phyloP scores from a whole-genome alignment of 2,113 vertebrate species.

The Lucifuga dentata region DNA sequence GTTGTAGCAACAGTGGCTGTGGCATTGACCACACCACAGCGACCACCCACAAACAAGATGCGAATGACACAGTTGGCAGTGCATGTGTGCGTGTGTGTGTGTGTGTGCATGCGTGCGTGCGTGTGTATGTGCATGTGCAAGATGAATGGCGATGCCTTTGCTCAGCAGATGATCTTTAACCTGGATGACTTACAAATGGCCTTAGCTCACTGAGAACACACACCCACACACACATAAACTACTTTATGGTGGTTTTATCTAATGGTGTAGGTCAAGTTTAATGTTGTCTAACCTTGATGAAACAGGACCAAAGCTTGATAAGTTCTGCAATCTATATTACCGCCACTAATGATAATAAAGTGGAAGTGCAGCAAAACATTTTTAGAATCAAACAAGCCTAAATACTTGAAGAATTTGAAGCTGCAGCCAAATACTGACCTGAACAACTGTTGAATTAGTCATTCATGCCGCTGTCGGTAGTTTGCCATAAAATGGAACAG shows the following conservation, averaged over 20 bases:
- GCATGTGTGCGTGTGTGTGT: conserved; percentile 27
- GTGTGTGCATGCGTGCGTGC: conserved; percentile 38
- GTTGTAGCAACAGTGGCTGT: conserved; percentile 72
- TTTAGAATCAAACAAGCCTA: no score
- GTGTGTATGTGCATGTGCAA: conserved; percentile 33
- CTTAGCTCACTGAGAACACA: conserved; percentile 11
- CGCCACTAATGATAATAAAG: no score
- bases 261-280: conserved; percentile 13
- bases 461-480: no score
- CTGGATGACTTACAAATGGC: conserved; percentile 51
- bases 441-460: no score
- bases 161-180: conserved; percentile 73
- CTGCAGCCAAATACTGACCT: no score
- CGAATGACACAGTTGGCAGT: conserved; percentile 73
- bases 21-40: conserved; percentile 72
- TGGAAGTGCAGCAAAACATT: no score
- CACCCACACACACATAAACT: conserved; percentile 20
- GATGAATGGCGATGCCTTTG: conserved; percentile 63
- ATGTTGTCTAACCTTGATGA: conserved; percentile 32
- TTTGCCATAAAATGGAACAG: no score
- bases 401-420: no score
- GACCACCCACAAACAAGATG: conserved; percentile 58
- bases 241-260: conserved; percentile 44
- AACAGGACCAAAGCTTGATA: background rate
- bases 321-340: no score